A percentile compares a stretch with the other conserved stretches of the same genome.
Conservation (phyloP, 2,888 invertebrate genomes). For the Sylvicola cinctus region DNA sequence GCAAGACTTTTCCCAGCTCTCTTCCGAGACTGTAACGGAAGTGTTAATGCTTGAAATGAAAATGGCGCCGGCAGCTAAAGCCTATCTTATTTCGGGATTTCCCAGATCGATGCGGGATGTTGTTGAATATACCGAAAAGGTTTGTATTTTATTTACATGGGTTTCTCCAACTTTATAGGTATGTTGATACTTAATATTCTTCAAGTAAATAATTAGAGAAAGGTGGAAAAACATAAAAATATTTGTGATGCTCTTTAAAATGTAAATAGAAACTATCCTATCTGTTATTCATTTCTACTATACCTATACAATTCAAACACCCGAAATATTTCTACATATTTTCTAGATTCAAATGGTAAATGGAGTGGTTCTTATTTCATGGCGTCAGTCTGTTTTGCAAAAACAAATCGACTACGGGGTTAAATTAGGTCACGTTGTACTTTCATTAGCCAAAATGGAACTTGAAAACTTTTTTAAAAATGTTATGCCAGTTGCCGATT, state of each 20-base stretch:
- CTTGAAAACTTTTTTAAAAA: conserved; percentile 72
- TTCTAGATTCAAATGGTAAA: conserved; percentile 67
- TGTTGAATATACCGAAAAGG: conserved; percentile 81
- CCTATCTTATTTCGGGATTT: conserved; percentile 75
- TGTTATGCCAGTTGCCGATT: conserved; percentile 79
- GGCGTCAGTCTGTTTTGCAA: conserved; percentile 70
- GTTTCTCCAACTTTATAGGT: background rate
- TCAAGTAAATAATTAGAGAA: background rate
- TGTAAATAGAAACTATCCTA: no score
- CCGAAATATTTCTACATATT: no score
- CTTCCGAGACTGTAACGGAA: conserved; percentile 72
- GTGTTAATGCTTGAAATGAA: conserved; percentile 85
- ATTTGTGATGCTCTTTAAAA: no score
- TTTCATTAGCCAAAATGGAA: conserved; percentile 72
- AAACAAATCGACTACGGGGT: conserved; percentile 81
- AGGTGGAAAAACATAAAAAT: conserved; percentile 2
- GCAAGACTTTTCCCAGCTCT: conserved; percentile 70
- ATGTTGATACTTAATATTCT: background rate
- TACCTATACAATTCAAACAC: conserved; percentile 4
- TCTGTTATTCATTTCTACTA: background rate
- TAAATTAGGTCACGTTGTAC: conserved; percentile 58
- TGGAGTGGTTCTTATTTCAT: conserved; percentile 67
- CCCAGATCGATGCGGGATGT: conserved; percentile 82
- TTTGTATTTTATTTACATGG: conserved; percentile 20
- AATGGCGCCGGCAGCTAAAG: conserved; percentile 74